Conservation (phyloP, 2,113 vertebrate genomes). For the Lophius piscatorius region DNA sequence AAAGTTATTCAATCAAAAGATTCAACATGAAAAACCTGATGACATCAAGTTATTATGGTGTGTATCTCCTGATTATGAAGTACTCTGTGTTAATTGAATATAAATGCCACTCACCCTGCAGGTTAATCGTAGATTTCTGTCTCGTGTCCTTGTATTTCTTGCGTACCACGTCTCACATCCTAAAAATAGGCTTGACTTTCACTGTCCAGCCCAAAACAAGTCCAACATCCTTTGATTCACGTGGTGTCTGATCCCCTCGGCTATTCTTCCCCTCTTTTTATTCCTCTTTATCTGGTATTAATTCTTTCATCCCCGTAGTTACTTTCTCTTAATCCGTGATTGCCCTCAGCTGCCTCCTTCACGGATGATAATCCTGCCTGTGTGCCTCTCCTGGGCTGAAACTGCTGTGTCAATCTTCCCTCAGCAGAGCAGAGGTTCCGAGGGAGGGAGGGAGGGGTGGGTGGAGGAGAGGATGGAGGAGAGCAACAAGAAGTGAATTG, state of each 20-base stretch:
- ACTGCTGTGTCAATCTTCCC: conserved; percentile 67
- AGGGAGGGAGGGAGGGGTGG: conserved; percentile 14
- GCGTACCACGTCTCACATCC: no score
- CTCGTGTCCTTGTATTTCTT: no score
- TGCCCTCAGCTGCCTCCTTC: conserved; percentile 64
- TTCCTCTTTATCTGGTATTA: conserved; percentile 31
- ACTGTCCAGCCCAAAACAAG: conserved; percentile 15
- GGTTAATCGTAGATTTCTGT: conserved; percentile 8
- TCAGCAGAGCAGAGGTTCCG: conserved; percentile 32
- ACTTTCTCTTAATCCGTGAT: conserved; percentile 58
- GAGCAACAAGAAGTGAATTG: not conserved
- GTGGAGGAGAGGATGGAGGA: not conserved
- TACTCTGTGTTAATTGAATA: not conserved
- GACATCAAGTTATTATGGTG: no score
- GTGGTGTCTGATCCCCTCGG: conserved; percentile 5
- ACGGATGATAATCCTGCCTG: conserved; percentile 63
- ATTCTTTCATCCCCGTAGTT: conserved; percentile 32
- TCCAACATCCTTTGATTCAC: conserved; percentile 23
- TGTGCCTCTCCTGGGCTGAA: conserved; percentile 45
- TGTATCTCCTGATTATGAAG: conserved; percentile 3
- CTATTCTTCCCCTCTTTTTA: conserved; percentile 9
- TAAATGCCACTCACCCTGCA: conserved; percentile 38
- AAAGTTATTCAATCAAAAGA: no score
- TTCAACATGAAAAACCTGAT: no score
- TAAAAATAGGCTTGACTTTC: no score